Base-by-base conservation (phyloP, 1,140 invertebrate genomes). In the Pogonus chalceus region DNA sequence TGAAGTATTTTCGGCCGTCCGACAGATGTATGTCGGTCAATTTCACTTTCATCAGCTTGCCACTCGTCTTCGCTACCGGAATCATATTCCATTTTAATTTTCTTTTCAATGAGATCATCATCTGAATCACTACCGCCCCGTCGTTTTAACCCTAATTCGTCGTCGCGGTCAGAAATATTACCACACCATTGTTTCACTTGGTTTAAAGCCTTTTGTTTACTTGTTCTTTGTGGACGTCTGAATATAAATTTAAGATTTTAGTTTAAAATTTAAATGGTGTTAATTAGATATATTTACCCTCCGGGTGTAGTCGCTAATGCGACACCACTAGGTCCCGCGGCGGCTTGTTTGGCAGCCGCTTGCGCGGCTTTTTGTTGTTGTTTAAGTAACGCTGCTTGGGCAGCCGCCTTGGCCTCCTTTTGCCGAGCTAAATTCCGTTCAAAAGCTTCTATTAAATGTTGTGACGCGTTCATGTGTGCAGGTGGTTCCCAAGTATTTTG, bases 151-250 rank as follows among this genome's bases (percentile, higher is more conserved):
- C 54, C 52, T n/a, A 59, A 70, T 54, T 68, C 66, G 21, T 80
- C 77, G 51, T 74, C 72, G n/a, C 37, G 37, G 37, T 83, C 81
- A 21, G 79, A 81, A 68, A 79, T 79, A 4, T 77, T 75, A 16
- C 83, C 84, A 65, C 82, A 85, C 87, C 87, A 90, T 55, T 83
- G 80, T 63, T 88, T 89, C n/a, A 90, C 87, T 68, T 88, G 84
- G 70, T 87, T 83, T 70, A 88, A 76, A 1, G 86, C 87, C 60
- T 85, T 86, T 35, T 82, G 83, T 70, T 89, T 89, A 60, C 86
- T 88, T 9, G 81, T 85, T 2, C 87, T 76, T 61, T 83, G 81
- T 2, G 87, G 80, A 14, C 87, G 78, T 20, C 82, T 83, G 50
- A 2, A n/a, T n/a, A n/a, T 12, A 46, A 9, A 46, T 46, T 46